Evolutionary conservation across 2,888 invertebrate species (phyloP).

Genomic region (Elgonia sp.): DNA sequence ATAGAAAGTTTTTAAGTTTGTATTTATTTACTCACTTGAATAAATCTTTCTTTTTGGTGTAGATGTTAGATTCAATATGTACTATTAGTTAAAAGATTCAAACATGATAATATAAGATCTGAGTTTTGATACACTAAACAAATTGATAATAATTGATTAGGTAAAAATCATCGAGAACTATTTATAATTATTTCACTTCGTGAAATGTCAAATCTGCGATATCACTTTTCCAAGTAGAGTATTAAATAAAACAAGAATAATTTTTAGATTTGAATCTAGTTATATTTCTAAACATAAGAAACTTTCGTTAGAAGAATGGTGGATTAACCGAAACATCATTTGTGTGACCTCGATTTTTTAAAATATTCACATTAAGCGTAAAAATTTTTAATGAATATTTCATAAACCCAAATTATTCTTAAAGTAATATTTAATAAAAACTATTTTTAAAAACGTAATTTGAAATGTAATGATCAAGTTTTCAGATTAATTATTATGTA

Average conservation of each 20-base stretch:
- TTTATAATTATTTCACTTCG: no score
- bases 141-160: no score
- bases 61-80: no score
- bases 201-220: background rate
- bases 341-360: constrained; percentile 1
- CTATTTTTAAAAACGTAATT: background rate
- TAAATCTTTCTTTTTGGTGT: no score
- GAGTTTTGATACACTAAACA: no score
- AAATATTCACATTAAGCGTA: background rate
- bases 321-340: background rate
- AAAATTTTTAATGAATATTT: background rate
- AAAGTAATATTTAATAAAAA: background rate
- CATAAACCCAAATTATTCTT: background rate
- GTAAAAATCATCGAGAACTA: no score
- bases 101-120: no score
- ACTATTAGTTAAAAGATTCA: no score
- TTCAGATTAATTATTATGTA: background rate
- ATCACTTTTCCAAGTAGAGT: background rate
- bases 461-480: background rate
- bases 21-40: no score
- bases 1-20: no score
- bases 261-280: background rate
- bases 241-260: constrained; percentile 1
- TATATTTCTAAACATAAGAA: constrained; percentile 13
- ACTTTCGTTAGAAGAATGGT: background rate